phyloP scores from a whole-genome alignment of 2,888 invertebrate genomes.

The Phasia obesa region DNA sequence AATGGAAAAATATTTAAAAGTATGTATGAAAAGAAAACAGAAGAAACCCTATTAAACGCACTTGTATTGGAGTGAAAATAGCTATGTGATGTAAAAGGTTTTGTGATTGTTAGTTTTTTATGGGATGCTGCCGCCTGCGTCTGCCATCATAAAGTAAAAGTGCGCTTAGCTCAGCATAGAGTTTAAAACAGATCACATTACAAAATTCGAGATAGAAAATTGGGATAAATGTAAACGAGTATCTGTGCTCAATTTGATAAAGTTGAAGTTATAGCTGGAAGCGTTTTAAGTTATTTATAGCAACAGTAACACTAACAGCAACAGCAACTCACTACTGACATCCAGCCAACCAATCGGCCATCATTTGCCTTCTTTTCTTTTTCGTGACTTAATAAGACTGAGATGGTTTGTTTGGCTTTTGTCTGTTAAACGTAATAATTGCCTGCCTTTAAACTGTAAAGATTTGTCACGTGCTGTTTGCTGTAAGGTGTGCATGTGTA shows the following conservation, averaged over 20 bases:
- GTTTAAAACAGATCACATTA: constrained; percentile 63
- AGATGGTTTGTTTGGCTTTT: constrained; percentile 26
- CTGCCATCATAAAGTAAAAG: constrained; percentile 52
- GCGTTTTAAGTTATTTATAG: constrained; percentile 47
- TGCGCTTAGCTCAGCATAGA: constrained; percentile 6
- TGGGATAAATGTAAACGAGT: constrained; percentile 16
- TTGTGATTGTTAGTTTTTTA: constrained; percentile 1
- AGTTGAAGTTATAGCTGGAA: constrained; percentile 50
- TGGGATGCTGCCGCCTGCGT: constrained; percentile 11
- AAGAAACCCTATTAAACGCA: not conserved
- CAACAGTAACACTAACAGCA: constrained; percentile 9
- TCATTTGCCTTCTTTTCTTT: constrained; percentile 32
- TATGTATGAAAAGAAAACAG: not conserved
- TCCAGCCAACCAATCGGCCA: constrained; percentile 17
- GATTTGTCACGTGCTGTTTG: constrained; percentile 72
- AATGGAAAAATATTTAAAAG: constrained; percentile 20
- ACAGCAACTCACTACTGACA: not conserved
- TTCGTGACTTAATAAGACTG: not conserved
- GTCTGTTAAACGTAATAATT: constrained; percentile 70
- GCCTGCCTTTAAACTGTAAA: constrained; percentile 72
- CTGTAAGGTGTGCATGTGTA: constrained; percentile 9
- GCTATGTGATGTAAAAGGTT: not conserved
- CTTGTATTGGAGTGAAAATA: constrained; percentile 25
- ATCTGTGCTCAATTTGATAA: constrained; percentile 27
- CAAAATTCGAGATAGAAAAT: constrained; percentile 57